Percentiles rank a stretch among this genome's conserved stretches.
Conservation (phyloP, 2,797 vertebrate genomes). For the Sebastolobus alascanus region DNA sequence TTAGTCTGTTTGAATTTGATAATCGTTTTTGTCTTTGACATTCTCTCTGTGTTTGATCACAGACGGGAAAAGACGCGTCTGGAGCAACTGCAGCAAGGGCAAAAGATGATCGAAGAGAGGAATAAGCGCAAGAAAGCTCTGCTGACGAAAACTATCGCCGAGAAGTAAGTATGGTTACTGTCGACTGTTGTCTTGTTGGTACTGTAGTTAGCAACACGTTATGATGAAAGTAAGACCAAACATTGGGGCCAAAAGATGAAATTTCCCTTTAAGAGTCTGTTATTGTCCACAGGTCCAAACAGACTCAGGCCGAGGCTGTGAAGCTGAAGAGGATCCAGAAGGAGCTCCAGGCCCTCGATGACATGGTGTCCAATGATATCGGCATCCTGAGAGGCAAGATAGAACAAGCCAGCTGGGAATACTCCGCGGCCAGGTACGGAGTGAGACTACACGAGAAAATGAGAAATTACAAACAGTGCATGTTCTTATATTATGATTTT, state of each 20-base stretch:
- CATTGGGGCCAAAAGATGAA: fast-evolving
- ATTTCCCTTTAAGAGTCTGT: background rate
- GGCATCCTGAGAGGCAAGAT: slow-evolving; percentile 92
- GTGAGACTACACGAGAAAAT: background rate
- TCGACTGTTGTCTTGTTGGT: too few relatives aligned
- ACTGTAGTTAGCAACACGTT: background rate
- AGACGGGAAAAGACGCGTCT: slow-evolving; percentile 92
- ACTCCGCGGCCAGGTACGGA: slow-evolving; percentile 88
- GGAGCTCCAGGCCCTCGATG: slow-evolving; percentile 94
- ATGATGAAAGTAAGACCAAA: background rate
- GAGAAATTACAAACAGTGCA: background rate
- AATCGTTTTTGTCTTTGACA: background rate
- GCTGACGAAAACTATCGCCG: slow-evolving; percentile 93
- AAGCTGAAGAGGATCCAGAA: slow-evolving; percentile 95
- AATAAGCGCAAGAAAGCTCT: slow-evolving; percentile 96
- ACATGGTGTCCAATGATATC: slow-evolving; percentile 95
- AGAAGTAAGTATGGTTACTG: slow-evolving; percentile 86
- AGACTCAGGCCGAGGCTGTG: slow-evolving; percentile 93
- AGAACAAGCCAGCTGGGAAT: slow-evolving; percentile 94
- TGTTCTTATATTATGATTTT: background rate
- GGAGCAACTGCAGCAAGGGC: slow-evolving; percentile 93
- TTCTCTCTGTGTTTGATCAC: slow-evolving; percentile 23
- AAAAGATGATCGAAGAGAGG: slow-evolving; percentile 93
- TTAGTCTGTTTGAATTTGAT: background rate
- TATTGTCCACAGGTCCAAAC: slow-evolving; percentile 88